Evolutionary conservation across 2,888 invertebrate genomes (phyloP).

Genomic region (Nomada goodeniana): DNA sequence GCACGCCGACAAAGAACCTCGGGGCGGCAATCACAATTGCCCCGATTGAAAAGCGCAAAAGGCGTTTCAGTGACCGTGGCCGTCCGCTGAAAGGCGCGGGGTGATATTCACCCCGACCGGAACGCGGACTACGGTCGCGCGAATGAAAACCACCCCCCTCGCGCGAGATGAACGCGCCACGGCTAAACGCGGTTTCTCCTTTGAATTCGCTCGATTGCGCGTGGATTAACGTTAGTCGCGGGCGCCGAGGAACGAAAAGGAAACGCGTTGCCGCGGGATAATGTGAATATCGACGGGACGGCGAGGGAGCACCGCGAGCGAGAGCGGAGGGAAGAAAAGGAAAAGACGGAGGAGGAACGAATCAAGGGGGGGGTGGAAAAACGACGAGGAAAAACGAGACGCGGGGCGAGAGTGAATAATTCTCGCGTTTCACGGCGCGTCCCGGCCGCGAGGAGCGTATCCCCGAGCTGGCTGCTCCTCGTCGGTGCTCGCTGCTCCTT

Average conservation of each 20-base stretch:
- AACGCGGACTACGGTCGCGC: too few relatives aligned
- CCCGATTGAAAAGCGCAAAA: too few relatives aligned
- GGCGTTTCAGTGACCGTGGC: too few relatives aligned
- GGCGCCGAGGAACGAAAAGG: slow-evolving; percentile 29
- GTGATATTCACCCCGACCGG: too few relatives aligned
- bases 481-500: slow-evolving; percentile 10
- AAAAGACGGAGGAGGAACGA: neutral
- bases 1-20: too few relatives aligned
- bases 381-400: neutral
- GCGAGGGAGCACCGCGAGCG: neutral
- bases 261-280: slow-evolving; percentile 39
- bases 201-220: slow-evolving; percentile 50
- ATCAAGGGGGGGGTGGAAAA: neutral
- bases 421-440: slow-evolving; percentile 44
- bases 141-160: neutral
- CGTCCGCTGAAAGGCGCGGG: too few relatives aligned
- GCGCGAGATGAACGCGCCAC: neutral
- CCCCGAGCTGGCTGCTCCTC: slow-evolving; percentile 36
- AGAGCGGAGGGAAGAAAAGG: neutral
- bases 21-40: too few relatives aligned
- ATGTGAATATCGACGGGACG: slow-evolving; percentile 44
- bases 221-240: slow-evolving; percentile 49
- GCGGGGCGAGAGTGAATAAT: slow-evolving; percentile 28
- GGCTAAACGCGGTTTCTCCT: slow-evolving; percentile 7
- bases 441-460: slow-evolving; percentile 36